A percentile compares a stretch with the other conserved stretches of the same genome.
Evolutionary conservation across 2,797 vertebrate genomes (phyloP).

Genomic region (Antrozous pallidus): DNA sequence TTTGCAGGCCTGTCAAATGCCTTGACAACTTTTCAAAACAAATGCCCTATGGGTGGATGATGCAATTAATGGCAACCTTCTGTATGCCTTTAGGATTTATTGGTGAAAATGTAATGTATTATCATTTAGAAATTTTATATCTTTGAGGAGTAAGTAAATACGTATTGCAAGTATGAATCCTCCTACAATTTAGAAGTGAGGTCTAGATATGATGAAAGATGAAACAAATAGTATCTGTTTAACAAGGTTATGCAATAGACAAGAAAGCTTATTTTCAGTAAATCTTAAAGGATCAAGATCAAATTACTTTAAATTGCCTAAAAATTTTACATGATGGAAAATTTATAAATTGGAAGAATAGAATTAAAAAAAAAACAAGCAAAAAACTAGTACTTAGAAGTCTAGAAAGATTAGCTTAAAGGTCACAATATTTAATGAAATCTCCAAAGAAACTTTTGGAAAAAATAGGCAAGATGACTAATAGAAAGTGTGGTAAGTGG

Average conservation of each 20-base stretch:
- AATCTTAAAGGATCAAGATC: background rate
- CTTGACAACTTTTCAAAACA: background rate
- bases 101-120: background rate
- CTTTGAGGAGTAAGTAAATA: background rate
- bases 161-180: background rate
- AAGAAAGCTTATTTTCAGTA: background rate
- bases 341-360: background rate
- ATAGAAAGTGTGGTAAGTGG: background rate
- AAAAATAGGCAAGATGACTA: background rate
- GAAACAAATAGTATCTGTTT: background rate
- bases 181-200: background rate
- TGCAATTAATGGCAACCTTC: background rate
- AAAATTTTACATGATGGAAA: background rate
- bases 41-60: background rate
- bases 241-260: background rate
- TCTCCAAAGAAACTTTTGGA: background rate
- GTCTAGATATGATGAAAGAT: background rate
- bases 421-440: background rate
- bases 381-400: background rate
- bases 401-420: background rate
- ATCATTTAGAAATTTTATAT: background rate
- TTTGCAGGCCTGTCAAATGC: constrained; percentile 19
- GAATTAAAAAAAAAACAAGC: background rate
- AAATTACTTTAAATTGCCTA: background rate
- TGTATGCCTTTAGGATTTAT: background rate